These are phyloP conservation scores for Reinhardtius hippoglossoides DNA, from an alignment of 2,113 vertebrate species.

Conservation along the genomic window DNA sequence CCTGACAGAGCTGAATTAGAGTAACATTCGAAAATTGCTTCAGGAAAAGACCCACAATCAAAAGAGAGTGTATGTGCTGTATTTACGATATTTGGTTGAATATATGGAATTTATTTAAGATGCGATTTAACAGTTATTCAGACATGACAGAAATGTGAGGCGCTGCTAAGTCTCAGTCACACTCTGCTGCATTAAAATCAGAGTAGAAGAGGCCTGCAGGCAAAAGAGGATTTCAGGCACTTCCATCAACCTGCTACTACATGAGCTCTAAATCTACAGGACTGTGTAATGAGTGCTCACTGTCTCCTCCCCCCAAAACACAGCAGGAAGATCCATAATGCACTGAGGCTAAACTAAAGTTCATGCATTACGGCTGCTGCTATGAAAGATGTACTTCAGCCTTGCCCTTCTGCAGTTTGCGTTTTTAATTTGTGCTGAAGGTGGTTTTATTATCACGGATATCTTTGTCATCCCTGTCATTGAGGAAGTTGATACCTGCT, in stretches of 20 bases:
- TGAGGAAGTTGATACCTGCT: not conserved
- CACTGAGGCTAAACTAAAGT: constrained; percentile 54
- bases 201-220: constrained; percentile 43
- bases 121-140: constrained; percentile 12
- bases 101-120: not conserved
- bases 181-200: constrained; percentile 51
- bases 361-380: not conserved
- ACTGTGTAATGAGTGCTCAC: not conserved
- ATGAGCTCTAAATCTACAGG: constrained; percentile 50
- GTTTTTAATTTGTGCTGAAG: constrained; percentile 11
- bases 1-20: constrained; percentile 25
- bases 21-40: constrained; percentile 10
- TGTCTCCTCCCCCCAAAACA: constrained; percentile 34
- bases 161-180: constrained; percentile 23
- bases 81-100: not conserved
- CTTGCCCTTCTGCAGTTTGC: constrained; percentile 7
- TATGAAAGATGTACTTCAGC: constrained; percentile 11
- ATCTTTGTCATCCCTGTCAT: not conserved
- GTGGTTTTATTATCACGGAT: not conserved
- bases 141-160: constrained; percentile 49
- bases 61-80: not conserved
- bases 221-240: constrained; percentile 54
- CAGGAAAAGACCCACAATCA: constrained; percentile 17
- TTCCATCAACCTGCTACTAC: constrained; percentile 59
- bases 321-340: constrained; percentile 64